Base-by-base conservation (phyloP, 2,797 vertebrate species). In the Myotis findleyi region DNA sequence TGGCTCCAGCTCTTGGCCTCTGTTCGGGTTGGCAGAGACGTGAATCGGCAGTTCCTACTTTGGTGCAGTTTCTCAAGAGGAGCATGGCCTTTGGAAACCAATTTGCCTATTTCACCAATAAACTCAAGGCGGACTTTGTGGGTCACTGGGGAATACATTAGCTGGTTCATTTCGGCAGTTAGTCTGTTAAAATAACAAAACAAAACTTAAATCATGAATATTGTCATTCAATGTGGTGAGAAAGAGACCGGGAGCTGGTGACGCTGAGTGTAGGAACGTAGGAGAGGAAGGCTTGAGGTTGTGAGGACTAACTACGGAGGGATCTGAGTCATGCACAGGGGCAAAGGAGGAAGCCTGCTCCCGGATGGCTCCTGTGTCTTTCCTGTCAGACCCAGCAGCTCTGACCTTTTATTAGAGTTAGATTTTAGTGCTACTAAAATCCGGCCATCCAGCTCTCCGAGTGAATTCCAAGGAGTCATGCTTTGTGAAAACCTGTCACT, bases 401-500 rank as follows among this genome's bases (percentile, higher is more conserved):
- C 64, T 20, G 33, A 84, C 23, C 38, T 86, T 73, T 71, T 53
- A 57, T 38, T 7, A 33, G 30, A 44, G 6, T 49, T 77, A 82
- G 41, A 76, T 36, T 25, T 87, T 23, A 77, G 41, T 82, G 57
- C 25, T 11, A 3, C 49, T 83, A 73, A 55, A 79, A 83, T 14
- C 30, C 41, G 89, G 38, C 38, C 51, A 30, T 77, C 62, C 49
- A 66, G 23, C n/a, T 83, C 33, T 44, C 21, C 30, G 62, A 77
- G 76, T 87, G 77, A 72, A 87, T 79, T 38, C 49, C 64, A 68
- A 89, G 53, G 38, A 92, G 62, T 57, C 75, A 55, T 51, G 71
- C 30, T 83, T 87, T 82, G 25, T 89, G 76, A 57, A 95, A 95
- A 69, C 49, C 53, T 41, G 64, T 87, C 76, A 79, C 49, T 59